A percentile compares a stretch with the other conserved stretches of the same genome.
phyloP scores from a whole-genome alignment of 2,888 invertebrate species.

The Gryllus longicercus region DNA sequence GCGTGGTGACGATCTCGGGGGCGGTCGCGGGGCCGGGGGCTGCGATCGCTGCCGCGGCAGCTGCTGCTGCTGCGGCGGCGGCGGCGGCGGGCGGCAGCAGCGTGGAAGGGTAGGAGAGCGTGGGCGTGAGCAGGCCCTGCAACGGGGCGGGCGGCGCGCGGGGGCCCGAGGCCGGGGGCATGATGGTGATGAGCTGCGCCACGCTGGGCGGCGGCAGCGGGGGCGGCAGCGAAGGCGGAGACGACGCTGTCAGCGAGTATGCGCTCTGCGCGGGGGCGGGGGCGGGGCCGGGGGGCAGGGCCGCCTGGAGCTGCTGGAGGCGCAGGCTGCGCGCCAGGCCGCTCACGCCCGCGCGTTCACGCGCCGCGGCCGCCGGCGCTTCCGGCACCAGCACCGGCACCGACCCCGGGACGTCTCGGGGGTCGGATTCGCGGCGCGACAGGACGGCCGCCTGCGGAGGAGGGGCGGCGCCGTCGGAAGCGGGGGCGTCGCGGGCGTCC shows the following conservation, averaged over 20 bases:
- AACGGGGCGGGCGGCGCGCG: not conserved
- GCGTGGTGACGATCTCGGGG: too few relatives aligned
- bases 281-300: not conserved
- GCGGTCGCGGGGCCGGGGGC: too few relatives aligned
- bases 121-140: too few relatives aligned
- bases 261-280: not conserved
- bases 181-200: constrained; percentile 17
- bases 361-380: not conserved
- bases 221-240: not conserved
- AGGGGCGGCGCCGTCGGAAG: not conserved
- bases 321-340: not conserved
- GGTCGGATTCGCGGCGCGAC: not conserved
- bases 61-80: too few relatives aligned
- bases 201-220: not conserved
- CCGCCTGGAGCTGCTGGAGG: not conserved
- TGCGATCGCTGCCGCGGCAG: too few relatives aligned
- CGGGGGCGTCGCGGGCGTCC: too few relatives aligned
- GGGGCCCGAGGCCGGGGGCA: not conserved
- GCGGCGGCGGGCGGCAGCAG: too few relatives aligned
- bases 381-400: too few relatives aligned
- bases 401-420: not conserved
- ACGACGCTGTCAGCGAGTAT: not conserved
- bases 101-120: too few relatives aligned
- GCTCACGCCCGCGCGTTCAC: not conserved
- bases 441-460: not conserved